Conservation (phyloP, 1,140 invertebrate genomes). For the Cotesia typhae region DNA sequence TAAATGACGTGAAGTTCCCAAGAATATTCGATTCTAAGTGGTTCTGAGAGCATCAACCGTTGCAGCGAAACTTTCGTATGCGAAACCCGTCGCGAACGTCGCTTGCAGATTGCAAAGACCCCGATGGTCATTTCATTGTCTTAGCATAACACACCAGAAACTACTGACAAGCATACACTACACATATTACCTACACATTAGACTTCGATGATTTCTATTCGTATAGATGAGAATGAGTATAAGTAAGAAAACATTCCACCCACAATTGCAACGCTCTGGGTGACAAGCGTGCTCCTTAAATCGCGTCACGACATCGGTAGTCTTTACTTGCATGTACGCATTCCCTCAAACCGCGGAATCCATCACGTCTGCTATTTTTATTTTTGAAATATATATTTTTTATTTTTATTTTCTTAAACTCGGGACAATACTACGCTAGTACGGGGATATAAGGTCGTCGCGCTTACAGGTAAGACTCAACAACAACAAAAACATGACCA, state of each 20-base stretch:
- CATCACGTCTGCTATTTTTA: slow-evolving; percentile 46
- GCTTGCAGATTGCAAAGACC: slow-evolving; percentile 31
- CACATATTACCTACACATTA: not conserved
- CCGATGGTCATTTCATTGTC: not conserved
- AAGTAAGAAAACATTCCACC: slow-evolving; percentile 40
- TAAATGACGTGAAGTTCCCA: slow-evolving; percentile 11
- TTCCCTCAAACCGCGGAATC: slow-evolving; percentile 46
- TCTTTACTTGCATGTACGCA: slow-evolving; percentile 21
- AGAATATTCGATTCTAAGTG: slow-evolving; percentile 21
- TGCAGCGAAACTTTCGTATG: slow-evolving; percentile 42
- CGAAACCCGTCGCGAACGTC: slow-evolving; percentile 20
- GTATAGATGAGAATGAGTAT: not conserved
- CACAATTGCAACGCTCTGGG: slow-evolving; percentile 24
- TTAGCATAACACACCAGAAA: too few relatives aligned
- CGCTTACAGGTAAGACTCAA: too few relatives aligned
- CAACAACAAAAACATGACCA: too few relatives aligned
- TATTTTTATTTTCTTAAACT: slow-evolving; percentile 43
- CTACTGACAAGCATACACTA: not conserved
- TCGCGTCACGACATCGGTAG: slow-evolving; percentile 35
- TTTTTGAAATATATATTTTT: not conserved
- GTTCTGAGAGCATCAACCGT: slow-evolving; percentile 23
- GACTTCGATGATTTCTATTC: not conserved
- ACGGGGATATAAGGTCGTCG: slow-evolving; percentile 1
- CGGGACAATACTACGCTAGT: not conserved
- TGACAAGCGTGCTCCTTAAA: slow-evolving; percentile 38